phyloP scores from a whole-genome alignment of 2,113 vertebrate genomes.

The Platysteira castanea region DNA sequence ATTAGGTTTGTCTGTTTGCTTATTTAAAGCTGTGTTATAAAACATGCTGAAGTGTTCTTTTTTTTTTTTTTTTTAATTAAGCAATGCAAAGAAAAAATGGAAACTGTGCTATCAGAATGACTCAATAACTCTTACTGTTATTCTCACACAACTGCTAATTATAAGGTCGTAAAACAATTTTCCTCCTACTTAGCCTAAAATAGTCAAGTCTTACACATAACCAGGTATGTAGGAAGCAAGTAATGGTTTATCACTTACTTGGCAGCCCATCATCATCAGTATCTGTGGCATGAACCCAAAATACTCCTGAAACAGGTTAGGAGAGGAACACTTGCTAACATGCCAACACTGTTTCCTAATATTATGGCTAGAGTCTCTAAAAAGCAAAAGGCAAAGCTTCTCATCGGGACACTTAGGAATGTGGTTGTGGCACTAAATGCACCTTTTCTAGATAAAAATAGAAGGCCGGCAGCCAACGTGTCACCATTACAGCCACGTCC shows the following conservation, averaged over 20 bases:
- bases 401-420: not conserved
- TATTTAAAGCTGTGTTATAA: constrained; percentile 15
- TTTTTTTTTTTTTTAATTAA: not conserved
- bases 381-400: not conserved
- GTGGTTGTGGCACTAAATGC: not conserved
- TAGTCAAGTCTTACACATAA: not conserved
- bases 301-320: not conserved
- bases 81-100: not conserved
- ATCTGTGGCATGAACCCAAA: not conserved
- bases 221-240: not conserved
- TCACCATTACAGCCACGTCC: not conserved
- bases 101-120: constrained; percentile 22
- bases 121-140: not conserved
- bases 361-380: not conserved
- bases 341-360: not conserved
- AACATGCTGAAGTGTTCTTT: not conserved
- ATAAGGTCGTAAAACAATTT: constrained; percentile 20
- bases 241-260: not conserved
- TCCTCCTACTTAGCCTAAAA: constrained; percentile 14
- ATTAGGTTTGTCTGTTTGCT: not conserved
- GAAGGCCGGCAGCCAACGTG: not conserved
- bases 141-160: constrained; percentile 13
- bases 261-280: not conserved
- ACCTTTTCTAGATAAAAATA: not conserved
- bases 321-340: not conserved